Base-by-base conservation (phyloP, 2,888 invertebrate genomes). In the Cancer borealis region DNA sequence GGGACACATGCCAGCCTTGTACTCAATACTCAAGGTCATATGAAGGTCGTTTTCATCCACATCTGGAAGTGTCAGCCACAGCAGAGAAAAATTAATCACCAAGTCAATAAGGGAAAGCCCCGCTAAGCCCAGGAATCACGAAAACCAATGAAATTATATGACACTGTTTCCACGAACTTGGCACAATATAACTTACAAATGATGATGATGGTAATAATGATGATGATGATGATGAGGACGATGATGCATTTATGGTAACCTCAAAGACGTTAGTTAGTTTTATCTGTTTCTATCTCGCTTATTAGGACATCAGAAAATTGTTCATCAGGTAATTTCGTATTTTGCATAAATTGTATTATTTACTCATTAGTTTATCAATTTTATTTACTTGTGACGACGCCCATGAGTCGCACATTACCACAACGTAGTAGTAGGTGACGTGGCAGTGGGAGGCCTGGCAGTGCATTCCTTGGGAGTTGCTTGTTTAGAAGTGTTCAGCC, bases 1-100 rank as follows among this genome's bases (percentile, higher is more conserved):
- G 73, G 73, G 73, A 73, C 73, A 73, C 8, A 26, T 73, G 73
- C 73, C 73, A 73, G 73, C 73, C 73, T 73, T 73, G 73, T 73
- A 73, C 73, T 73, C 8, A 73, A n/a, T 26, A n/a, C 26, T 73
- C 73, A 73, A 73, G 73, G 73, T 73, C 73, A 73, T 8, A 5
- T 26, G 73, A 73, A 73, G 73, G 26, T 73, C 73, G 26, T 26
- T 8, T 26, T 26, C 73, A 26, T 26, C 73, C 10, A 6, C 73
- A 26, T 10, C 26, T 26, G 73, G 73, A 73, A 73, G 73, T n/a
- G 2, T 73, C 26, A n/a, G 73, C 26, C 73, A 73, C 73, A 73
- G 73, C n/a, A 14, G 8, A n/a, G 73, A n/a, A 73, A 73, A 21
- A 73, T 26, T 26, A 73, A 73, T n/a, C 73, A n/a, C 26, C n/a